Evolutionary conservation across 2,888 invertebrate species (phyloP).

Genomic region (Allolobophora icterica): DNA sequence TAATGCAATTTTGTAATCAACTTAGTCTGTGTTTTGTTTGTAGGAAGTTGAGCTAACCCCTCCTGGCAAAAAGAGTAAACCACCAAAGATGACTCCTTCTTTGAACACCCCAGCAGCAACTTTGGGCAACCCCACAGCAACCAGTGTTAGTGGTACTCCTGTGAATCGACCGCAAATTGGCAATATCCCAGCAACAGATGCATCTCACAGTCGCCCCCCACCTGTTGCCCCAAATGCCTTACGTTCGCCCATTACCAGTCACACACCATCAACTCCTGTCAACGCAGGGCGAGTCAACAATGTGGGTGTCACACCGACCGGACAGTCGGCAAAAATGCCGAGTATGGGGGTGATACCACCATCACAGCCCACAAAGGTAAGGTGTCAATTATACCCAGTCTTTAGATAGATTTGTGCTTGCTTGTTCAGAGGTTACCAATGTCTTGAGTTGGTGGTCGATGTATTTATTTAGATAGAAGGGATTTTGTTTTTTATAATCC

Average conservation of each 20-base stretch:
- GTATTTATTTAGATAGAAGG: no score
- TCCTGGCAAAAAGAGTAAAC: neutral
- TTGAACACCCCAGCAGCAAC: neutral
- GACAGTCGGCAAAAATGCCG: neutral
- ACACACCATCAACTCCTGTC: slow-evolving; percentile 1
- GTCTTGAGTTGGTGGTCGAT: no score
- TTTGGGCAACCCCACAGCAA: neutral
- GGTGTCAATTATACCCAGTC: neutral
- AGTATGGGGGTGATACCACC: slow-evolving; percentile 53
- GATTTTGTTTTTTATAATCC: no score
- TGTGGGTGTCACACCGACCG: slow-evolving; percentile 12
- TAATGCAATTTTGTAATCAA: neutral
- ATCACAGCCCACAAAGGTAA: slow-evolving; percentile 59
- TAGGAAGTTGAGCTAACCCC: slow-evolving; percentile 20
- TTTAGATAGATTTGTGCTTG: neutral
- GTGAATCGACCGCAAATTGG: neutral
- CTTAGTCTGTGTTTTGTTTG: neutral
- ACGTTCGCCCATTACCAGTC: slow-evolving; percentile 11
- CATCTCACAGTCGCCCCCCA: slow-evolving; percentile 8
- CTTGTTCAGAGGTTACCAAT: no score
- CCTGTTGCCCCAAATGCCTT: slow-evolving; percentile 1
- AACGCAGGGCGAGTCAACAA: neutral
- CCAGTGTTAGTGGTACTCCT: neutral
- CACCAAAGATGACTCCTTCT: neutral
- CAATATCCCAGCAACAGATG: neutral